Percentiles rank a stretch among this genome's conserved stretches.
phyloP scores from a whole-genome alignment of 64 coral and sea anemone species.

The Acropora yongei region DNA sequence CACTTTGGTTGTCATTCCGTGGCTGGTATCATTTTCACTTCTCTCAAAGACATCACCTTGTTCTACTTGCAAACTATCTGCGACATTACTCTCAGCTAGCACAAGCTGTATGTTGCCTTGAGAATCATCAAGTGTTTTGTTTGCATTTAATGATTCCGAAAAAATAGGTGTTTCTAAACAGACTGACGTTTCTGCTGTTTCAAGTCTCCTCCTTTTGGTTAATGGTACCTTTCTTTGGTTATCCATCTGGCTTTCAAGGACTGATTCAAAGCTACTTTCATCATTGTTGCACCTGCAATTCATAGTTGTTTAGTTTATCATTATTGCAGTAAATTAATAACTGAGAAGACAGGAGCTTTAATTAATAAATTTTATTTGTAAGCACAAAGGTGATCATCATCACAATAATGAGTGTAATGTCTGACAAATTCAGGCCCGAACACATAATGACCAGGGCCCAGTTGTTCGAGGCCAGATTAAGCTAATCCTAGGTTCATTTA shows the following conservation, averaged over 20 bases:
- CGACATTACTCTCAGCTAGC: slow-evolving; percentile 1
- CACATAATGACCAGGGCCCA: no score
- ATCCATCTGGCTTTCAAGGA: not conserved
- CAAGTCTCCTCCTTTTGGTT: slow-evolving; percentile 12
- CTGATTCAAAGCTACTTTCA: not conserved
- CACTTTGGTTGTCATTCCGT: not conserved
- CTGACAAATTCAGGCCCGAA: no score
- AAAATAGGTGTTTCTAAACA: not conserved
- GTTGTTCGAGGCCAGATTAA: no score
- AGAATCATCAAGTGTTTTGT: not conserved
- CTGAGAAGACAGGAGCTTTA: not conserved
- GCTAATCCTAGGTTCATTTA: no score
- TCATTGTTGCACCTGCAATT: not conserved
- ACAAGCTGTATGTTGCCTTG: not conserved
- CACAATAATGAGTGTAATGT: no score
- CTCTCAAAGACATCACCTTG: not conserved
- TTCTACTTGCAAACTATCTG: slow-evolving; percentile 19
- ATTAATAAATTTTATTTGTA: no score
- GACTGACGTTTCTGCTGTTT: not conserved
- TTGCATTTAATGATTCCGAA: slow-evolving; percentile 24
- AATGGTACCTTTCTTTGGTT: not conserved
- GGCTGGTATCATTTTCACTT: not conserved
- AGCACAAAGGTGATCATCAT: no score
- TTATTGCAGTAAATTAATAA: not conserved
- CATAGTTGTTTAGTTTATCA: no score